Percentiles rank a stretch among this genome's conserved stretches.
Evolutionary conservation across 2,797 vertebrate genomes (phyloP).

Genomic region (Tauraco hartlaubi): DNA sequence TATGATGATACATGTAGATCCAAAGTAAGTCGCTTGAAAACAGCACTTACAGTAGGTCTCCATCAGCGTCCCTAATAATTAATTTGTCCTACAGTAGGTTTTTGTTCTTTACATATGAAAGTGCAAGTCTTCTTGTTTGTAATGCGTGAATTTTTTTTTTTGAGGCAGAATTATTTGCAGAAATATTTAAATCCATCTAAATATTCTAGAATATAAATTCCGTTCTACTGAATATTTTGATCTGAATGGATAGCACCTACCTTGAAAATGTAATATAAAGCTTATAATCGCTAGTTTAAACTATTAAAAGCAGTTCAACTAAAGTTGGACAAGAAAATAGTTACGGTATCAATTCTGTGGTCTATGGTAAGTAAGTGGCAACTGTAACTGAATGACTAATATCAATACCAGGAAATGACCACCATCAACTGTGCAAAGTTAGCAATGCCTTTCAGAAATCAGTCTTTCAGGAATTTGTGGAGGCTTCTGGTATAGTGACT

Average conservation of each 20-base stretch:
- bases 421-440: not conserved
- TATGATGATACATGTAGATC: not conserved
- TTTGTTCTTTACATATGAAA: not conserved
- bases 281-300: not conserved
- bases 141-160: not conserved
- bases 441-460: not conserved
- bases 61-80: not conserved
- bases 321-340: not conserved
- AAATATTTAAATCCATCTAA: not conserved
- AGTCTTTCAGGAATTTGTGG: not conserved
- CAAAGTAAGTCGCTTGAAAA: not conserved
- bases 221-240: not conserved
- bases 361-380: not conserved
- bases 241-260: not conserved
- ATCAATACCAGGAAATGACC: not conserved
- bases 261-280: not conserved
- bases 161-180: not conserved
- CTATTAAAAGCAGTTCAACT: not conserved
- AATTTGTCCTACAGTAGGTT: not conserved
- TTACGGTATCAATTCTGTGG: not conserved
- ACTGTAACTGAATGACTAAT: not conserved
- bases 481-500: not conserved
- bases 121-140: not conserved
- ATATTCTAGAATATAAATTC: not conserved
- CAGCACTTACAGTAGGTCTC: not conserved